A percentile compares a stretch with the other conserved stretches of the same genome.
Evolutionary conservation across 2,888 invertebrate genomes (phyloP).

Genomic region (Tiliacea citrago): DNA sequence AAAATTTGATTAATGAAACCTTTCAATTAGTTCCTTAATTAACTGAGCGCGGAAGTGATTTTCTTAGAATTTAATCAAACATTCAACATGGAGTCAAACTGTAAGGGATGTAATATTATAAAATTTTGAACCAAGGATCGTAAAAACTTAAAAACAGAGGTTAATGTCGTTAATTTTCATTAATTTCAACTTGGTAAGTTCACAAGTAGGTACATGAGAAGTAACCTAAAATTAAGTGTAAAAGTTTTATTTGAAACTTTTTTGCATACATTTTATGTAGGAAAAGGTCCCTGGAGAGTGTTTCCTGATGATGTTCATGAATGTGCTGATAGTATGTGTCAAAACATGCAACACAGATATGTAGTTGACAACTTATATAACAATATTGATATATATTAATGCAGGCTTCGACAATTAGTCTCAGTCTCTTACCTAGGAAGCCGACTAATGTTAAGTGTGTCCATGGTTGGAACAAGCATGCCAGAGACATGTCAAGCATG

Average conservation of each 20-base stretch:
- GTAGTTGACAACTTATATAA: too few relatives aligned
- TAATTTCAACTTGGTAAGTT: slow-evolving; percentile 21
- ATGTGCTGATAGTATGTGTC: too few relatives aligned
- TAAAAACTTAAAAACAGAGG: slow-evolving; percentile 21
- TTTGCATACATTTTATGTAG: background rate
- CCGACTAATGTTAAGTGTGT: too few relatives aligned
- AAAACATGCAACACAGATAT: too few relatives aligned
- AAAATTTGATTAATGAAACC: slow-evolving; percentile 31
- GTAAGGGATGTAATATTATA: slow-evolving; percentile 30
- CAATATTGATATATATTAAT: too few relatives aligned
- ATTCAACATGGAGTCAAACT: slow-evolving; percentile 24
- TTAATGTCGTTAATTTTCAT: slow-evolving; percentile 19
- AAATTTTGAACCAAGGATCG: slow-evolving; percentile 34
- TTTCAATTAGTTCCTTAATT: slow-evolving; percentile 43
- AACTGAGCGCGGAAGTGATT: slow-evolving; percentile 43
- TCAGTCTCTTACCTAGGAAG: too few relatives aligned
- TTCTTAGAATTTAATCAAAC: slow-evolving; percentile 26
- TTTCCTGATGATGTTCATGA: too few relatives aligned
- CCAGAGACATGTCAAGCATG: too few relatives aligned
- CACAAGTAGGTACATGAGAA: background rate
- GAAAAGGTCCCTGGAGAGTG: too few relatives aligned
- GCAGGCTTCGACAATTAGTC: too few relatives aligned
- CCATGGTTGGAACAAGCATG: too few relatives aligned
- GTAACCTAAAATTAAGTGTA: slow-evolving; percentile 24
- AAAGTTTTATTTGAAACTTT: slow-evolving; percentile 28